These are phyloP conservation scores for Trichogramma dendrolimi DNA, from an alignment of 2,888 invertebrate species.

Conservation along the genomic window DNA sequence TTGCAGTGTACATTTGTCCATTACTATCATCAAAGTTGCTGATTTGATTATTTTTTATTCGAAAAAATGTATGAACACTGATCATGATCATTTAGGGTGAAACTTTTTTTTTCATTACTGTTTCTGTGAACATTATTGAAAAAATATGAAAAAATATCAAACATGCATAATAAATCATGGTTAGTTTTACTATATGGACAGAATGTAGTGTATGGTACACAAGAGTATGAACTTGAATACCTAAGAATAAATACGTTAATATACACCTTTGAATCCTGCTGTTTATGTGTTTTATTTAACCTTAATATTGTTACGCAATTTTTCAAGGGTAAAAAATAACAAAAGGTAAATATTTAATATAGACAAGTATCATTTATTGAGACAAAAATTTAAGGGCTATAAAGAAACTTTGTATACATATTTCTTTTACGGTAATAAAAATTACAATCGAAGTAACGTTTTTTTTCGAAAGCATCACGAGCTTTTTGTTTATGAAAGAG, in stretches of 20 bases:
- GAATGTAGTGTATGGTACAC: constrained; percentile 30
- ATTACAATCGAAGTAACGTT: constrained; percentile 37
- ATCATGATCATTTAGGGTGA: too few species aligned
- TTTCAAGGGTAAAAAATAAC: neutral
- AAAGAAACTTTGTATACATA: constrained; percentile 44
- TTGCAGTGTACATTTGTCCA: constrained; percentile 11
- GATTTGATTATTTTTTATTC: too few species aligned
- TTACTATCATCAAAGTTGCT: constrained; percentile 10
- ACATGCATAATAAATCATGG: constrained; percentile 3
- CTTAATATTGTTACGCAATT: neutral
- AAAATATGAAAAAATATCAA: constrained; percentile 11
- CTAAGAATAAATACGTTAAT: constrained; percentile 36
- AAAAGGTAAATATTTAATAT: constrained; percentile 12
- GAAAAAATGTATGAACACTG: too few species aligned
- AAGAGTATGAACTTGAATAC: constrained; percentile 36
- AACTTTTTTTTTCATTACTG: too few species aligned
- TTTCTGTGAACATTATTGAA: too few species aligned
- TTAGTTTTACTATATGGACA: constrained; percentile 18
- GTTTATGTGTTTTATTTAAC: constrained; percentile 13
- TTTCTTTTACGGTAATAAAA: constrained; percentile 39
- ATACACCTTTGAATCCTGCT: constrained; percentile 27
- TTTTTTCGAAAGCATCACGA: constrained; percentile 41
- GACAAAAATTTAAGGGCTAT: constrained; percentile 44
- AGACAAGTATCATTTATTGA: constrained; percentile 45
- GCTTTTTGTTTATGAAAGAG: constrained; percentile 14